Evolutionary conservation across 2,888 invertebrate genomes (phyloP).

Genomic region (Listrodromus nycthemerus): DNA sequence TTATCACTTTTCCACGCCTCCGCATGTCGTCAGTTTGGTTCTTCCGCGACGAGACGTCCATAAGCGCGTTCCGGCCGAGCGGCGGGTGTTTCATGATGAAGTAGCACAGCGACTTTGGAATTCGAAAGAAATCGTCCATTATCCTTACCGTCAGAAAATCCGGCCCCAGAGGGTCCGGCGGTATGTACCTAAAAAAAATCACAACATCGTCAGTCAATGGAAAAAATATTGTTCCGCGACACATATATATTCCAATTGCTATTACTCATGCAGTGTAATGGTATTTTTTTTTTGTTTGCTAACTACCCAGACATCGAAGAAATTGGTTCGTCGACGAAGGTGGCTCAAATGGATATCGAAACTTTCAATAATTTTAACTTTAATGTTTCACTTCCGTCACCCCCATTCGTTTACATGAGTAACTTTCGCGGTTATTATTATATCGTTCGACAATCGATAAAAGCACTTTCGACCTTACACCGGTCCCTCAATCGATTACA

Average conservation of each 20-base stretch:
- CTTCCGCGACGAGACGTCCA: not conserved
- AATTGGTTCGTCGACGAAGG: not conserved
- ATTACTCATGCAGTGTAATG: not conserved
- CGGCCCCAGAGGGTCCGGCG: slow-evolving; percentile 15
- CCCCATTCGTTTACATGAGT: not conserved
- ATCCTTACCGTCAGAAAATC: slow-evolving; percentile 53
- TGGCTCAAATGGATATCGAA: not conserved
- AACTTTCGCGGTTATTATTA: not conserved
- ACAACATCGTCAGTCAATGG: slow-evolving; percentile 34
- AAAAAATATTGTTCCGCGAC: not conserved
- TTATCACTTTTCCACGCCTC: slow-evolving; percentile 5
- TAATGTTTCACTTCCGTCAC: not conserved
- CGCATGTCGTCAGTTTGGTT: not conserved
- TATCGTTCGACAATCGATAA: slow-evolving; percentile 12
- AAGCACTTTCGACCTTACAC: not conserved
- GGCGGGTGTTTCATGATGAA: slow-evolving; percentile 38
- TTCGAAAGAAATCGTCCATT: slow-evolving; percentile 54
- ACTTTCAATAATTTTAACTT: not conserved
- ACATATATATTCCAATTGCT: not conserved
- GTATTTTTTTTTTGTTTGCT: not conserved
- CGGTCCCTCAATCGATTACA: not conserved
- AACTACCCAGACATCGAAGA: slow-evolving; percentile 16
- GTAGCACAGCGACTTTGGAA: slow-evolving; percentile 45
- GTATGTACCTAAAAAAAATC: slow-evolving; percentile 48
- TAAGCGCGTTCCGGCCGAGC: not conserved